Evolutionary conservation across 2,797 vertebrate genomes (phyloP), one percentile per base, ranked within the genome.

Genomic region (Syngnathus acus): DNA sequence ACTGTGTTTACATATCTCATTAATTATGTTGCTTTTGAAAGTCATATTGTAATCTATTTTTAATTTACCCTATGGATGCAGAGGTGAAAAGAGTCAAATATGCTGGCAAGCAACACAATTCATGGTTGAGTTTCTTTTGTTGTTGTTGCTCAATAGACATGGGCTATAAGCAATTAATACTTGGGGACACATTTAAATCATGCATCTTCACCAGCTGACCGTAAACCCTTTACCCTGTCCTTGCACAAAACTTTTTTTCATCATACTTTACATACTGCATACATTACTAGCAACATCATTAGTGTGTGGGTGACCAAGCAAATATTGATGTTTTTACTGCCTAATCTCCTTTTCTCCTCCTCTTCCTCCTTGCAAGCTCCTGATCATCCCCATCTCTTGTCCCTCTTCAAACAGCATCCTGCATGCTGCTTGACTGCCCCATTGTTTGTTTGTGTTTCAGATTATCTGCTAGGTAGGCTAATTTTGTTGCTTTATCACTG

Each of bases 401-500:
- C 68, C 70, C 63, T 72, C 66, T 73, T 77, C 78, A 80, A 81
- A 81, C 76, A 67, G 68, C 64, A 66, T 61, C 68, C 66, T 71
- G 37, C 71, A 68, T 71, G 50, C 72, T 32, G 38, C 67, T 43
- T 72, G 69, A 53, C 62, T 68, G 71, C 64, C 64, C 66, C 57
- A 4, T 57, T 72, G 71, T 85, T 86, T 82, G 68, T 71, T 81
- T 84, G 70, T 73, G 72, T 78, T 72, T 82, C 61, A 78, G 81
- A 86, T 79, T 76, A 71, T 83, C 74, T 68, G 61, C 66, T 69
- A 60, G 68, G 78, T 85, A 80, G 55, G 71, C 75, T 81, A 68
- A 84, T 88, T 85, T 80, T 58, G 11, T 63, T 76, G 60, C 72
- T 79, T 83, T 84, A 83, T 87, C 73, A 66, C 67, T 74, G 60